These are phyloP conservation scores for Antechinus stuartii DNA, from an alignment of 2,113 vertebrate species.

Conservation along the genomic window DNA sequence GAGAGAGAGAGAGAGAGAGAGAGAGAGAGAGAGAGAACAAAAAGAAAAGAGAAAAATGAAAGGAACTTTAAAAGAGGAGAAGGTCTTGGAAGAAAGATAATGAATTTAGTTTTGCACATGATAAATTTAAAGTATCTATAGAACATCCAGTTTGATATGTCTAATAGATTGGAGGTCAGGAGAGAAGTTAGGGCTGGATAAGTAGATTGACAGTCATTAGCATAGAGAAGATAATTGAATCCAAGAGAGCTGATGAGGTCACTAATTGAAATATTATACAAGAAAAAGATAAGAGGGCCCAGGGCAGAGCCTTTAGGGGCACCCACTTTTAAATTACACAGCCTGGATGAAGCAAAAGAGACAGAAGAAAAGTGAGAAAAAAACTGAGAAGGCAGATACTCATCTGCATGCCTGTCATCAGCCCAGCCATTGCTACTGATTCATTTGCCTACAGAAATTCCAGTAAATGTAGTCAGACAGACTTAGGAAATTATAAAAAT, in stretches of 20 bases:
- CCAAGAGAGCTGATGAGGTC: neutral
- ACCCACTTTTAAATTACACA: neutral
- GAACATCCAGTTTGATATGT: neutral
- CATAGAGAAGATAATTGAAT: neutral
- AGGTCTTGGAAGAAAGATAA: neutral
- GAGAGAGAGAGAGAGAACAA: too few species aligned
- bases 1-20: too few species aligned
- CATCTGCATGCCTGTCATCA: neutral
- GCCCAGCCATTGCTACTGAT: neutral
- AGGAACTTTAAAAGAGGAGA: neutral
- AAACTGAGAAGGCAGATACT: neutral
- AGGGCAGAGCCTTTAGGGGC: neutral
- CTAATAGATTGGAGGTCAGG: neutral
- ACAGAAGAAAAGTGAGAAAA: neutral
- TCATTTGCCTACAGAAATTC: neutral
- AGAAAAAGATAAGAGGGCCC: neutral
- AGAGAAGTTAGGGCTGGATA: neutral
- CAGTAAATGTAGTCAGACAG: neutral
- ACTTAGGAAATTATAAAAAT: neutral
- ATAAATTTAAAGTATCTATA: neutral
- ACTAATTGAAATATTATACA: neutral
- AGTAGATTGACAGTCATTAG: neutral
- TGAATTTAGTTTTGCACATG: neutral
- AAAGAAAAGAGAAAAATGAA: neutral
- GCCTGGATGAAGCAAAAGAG: neutral